Evolutionary conservation across 2,113 vertebrate species (phyloP).

Genomic region (Tricholaema leucomelas): DNA sequence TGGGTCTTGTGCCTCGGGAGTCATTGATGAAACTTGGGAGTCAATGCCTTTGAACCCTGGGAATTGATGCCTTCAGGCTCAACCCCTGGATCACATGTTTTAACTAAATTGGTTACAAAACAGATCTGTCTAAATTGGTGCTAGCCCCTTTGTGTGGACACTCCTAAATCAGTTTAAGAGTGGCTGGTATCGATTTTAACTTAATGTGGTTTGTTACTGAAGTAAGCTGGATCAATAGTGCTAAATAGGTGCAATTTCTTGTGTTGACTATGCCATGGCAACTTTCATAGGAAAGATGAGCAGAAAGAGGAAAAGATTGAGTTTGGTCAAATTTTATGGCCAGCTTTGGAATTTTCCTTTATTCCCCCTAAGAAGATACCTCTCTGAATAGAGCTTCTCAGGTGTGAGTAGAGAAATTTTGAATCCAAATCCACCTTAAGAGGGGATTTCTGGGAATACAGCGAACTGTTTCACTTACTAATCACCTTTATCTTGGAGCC

Average conservation of each 20-base stretch:
- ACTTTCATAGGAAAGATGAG: conserved; percentile 3
- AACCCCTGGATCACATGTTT: neutral
- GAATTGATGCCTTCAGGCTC: neutral
- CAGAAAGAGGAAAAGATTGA: neutral
- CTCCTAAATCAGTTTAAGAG: conserved; percentile 68
- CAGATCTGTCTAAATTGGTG: conserved; percentile 48
- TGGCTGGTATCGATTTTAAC: conserved; percentile 61
- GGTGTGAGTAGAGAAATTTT: neutral
- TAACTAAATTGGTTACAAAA: conserved; percentile 40
- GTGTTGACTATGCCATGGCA: conserved; percentile 2
- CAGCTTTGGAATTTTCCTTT: neutral
- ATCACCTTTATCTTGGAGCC: neutral
- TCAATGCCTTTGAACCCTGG: conserved; percentile 14
- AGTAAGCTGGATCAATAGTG: conserved; percentile 63
- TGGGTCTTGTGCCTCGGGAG: neutral
- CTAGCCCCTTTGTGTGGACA: conserved; percentile 49
- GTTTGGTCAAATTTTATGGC: neutral
- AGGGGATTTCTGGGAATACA: neutral
- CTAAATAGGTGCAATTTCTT: conserved; percentile 61
- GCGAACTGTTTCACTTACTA: neutral
- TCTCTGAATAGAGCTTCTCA: neutral
- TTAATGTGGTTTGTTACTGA: conserved; percentile 68
- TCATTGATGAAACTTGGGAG: neutral
- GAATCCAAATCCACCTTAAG: neutral
- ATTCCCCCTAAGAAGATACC: neutral